Evolutionary conservation across 2,888 invertebrate species (phyloP).

Genomic region (Scotopteryx bipunctaria): DNA sequence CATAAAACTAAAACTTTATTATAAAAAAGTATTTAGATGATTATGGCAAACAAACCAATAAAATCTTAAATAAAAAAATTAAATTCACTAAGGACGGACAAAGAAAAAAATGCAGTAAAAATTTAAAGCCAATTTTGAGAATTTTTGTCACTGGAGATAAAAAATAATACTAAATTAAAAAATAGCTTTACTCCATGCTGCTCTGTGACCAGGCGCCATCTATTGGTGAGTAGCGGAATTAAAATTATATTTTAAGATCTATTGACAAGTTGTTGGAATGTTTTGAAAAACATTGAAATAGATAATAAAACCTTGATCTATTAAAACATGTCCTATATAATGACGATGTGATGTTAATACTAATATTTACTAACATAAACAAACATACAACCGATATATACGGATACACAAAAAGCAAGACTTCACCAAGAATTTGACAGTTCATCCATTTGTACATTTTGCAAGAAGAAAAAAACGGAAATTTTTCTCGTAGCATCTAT

Average conservation of each 20-base stretch:
- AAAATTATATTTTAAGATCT: background rate
- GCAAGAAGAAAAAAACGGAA: too few relatives aligned
- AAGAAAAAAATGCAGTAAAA: constrained; percentile 22
- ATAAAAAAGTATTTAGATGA: background rate
- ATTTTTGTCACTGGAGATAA: constrained; percentile 28
- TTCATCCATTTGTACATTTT: too few relatives aligned
- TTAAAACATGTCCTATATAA: too few relatives aligned
- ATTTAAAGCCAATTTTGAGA: constrained; percentile 38
- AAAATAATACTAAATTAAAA: constrained; percentile 10
- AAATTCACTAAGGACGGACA: constrained; percentile 33
- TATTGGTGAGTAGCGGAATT: constrained; percentile 15
- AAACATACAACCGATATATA: too few relatives aligned
- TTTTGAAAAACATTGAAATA: background rate
- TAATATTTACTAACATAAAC: too few relatives aligned
- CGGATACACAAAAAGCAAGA: too few relatives aligned
- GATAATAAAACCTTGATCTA: too few relatives aligned
- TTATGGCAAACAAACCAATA: background rate
- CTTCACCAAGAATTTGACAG: too few relatives aligned
- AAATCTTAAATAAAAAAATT: constrained; percentile 10
- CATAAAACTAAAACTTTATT: background rate
- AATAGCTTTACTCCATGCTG: too few relatives aligned
- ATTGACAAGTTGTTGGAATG: background rate
- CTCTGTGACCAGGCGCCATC: constrained; percentile 16
- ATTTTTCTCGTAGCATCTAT: too few relatives aligned
- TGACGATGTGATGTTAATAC: too few relatives aligned